Percentiles rank a stretch among this genome's conserved stretches.
phyloP scores from a whole-genome alignment of 2,888 invertebrate genomes.

The Heteropelma amictum region DNA sequence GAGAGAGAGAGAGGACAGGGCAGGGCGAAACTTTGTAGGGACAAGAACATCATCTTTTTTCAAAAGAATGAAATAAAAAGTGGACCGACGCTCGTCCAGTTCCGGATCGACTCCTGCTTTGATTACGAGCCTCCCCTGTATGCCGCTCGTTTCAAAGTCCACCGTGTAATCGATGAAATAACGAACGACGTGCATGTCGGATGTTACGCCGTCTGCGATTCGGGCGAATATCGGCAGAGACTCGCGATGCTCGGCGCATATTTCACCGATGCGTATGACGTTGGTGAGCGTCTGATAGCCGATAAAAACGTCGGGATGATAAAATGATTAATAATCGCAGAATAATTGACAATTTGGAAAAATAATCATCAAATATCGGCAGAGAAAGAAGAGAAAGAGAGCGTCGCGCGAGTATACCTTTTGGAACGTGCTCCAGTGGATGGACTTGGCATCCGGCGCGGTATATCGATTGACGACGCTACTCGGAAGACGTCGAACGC shows the following conservation, averaged over 20 bases:
- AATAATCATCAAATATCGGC: no score
- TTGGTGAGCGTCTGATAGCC: slow-evolving; percentile 64
- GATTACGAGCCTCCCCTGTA: slow-evolving; percentile 85
- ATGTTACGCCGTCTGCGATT: slow-evolving; percentile 75
- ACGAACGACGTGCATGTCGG: slow-evolving; percentile 81
- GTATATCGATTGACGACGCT: slow-evolving; percentile 64
- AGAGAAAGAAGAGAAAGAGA: no score
- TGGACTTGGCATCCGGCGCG: slow-evolving; percentile 65
- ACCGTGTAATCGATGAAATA: slow-evolving; percentile 86
- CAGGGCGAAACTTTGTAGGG: not conserved
- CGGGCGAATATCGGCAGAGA: slow-evolving; percentile 62
- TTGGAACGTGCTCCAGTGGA: slow-evolving; percentile 69
- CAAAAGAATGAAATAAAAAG: not conserved
- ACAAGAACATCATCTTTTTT: not conserved
- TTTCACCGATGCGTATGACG: slow-evolving; percentile 68
- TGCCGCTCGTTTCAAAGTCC: slow-evolving; percentile 83
- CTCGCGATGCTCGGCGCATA: slow-evolving; percentile 60
- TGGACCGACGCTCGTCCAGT: slow-evolving; percentile 83
- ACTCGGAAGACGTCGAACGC: slow-evolving; percentile 64
- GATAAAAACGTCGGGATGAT: not conserved
- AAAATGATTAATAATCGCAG: not conserved
- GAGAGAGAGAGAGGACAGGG: no score
- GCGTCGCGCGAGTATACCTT: slow-evolving; percentile 59
- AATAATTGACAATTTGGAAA: no score
- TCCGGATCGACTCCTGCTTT: slow-evolving; percentile 86